These are phyloP conservation scores for Rhopalosiphum maidis DNA, from an alignment of 1,140 invertebrate species.

Conservation along the genomic window DNA sequence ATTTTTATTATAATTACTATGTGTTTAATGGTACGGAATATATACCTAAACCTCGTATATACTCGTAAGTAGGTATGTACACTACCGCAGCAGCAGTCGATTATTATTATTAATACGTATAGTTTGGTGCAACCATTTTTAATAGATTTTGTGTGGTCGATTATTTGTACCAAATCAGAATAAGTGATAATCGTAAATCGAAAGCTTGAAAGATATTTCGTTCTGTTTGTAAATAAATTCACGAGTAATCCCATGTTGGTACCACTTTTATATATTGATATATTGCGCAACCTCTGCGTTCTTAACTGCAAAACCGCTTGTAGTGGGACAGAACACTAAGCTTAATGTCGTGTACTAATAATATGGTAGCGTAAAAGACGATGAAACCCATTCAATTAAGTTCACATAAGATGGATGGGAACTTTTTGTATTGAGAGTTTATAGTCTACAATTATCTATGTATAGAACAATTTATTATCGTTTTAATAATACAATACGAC, in stretches of 20 bases:
- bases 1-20: background rate
- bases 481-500: background rate
- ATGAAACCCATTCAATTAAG: background rate
- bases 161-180: background rate
- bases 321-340: background rate
- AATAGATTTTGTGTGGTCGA: background rate
- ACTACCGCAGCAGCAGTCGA: background rate
- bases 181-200: background rate
- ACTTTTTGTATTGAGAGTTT: background rate
- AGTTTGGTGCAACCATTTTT: background rate
- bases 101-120: background rate
- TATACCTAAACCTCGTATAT: background rate
- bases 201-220: background rate
- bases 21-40: background rate
- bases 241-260: background rate
- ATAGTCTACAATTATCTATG: background rate
- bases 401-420: background rate
- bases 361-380: background rate
- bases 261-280: background rate
- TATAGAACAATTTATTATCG: background rate
- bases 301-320: background rate
- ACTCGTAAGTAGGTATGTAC: too few species aligned
- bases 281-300: background rate
- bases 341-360: background rate
- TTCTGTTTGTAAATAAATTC: background rate